Evolutionary conservation across 2,888 invertebrate genomes (phyloP).

Genomic region (Seladonia tumulorum): DNA sequence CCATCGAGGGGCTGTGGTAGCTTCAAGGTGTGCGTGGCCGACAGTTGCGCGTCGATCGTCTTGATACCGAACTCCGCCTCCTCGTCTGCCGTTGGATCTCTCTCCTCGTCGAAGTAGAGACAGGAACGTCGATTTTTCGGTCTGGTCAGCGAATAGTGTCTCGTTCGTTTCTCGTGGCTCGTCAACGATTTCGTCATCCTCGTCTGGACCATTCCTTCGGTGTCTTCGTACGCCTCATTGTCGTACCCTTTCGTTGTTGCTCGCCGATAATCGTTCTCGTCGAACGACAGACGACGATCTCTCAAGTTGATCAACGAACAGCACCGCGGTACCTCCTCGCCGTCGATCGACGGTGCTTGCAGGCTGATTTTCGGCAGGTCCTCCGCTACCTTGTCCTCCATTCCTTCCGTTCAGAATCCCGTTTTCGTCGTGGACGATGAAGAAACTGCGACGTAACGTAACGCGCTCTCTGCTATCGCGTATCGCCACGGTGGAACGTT

Average conservation of each 20-base stretch:
- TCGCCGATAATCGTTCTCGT: slow-evolving; percentile 34
- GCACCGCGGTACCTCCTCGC: slow-evolving; percentile 15
- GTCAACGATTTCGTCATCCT: slow-evolving; percentile 38
- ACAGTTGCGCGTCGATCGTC: background rate
- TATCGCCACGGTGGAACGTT: slow-evolving; percentile 61
- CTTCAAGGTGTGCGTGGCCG: slow-evolving; percentile 34
- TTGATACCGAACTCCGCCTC: background rate
- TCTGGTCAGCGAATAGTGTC: slow-evolving; percentile 74
- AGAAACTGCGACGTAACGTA: slow-evolving; percentile 57
- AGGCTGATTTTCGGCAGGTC: slow-evolving; percentile 17
- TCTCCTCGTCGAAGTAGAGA: slow-evolving; percentile 21
- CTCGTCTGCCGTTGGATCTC: background rate
- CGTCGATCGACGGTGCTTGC: slow-evolving; percentile 4
- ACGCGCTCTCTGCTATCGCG: slow-evolving; percentile 56
- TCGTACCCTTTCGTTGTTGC: background rate
- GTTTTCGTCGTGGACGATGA: slow-evolving; percentile 21
- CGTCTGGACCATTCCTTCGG: slow-evolving; percentile 7
- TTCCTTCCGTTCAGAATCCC: slow-evolving; percentile 4
- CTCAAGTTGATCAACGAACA: slow-evolving; percentile 34
- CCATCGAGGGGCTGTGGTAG: slow-evolving; percentile 23
- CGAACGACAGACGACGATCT: slow-evolving; percentile 34
- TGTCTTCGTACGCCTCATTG: slow-evolving; percentile 30
- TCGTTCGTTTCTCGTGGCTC: slow-evolving; percentile 47
- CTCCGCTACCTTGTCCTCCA: slow-evolving; percentile 18
- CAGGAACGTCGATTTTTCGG: slow-evolving; percentile 34